Evolutionary conservation across 2,797 vertebrate species (phyloP).

Genomic region (Macropus fuliginosus): DNA sequence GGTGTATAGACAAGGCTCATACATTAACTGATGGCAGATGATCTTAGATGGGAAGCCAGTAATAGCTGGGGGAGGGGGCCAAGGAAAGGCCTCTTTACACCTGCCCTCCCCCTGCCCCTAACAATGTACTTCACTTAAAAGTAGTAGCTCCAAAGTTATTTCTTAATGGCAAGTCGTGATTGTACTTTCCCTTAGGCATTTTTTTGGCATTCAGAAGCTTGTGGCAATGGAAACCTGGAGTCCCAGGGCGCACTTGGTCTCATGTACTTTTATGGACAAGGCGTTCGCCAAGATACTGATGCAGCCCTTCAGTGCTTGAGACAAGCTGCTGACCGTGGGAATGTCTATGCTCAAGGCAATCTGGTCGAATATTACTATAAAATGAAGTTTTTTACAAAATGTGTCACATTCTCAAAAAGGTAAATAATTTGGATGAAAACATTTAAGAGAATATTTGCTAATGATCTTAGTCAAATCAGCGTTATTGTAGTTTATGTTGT

Average conservation of each 20-base stretch:
- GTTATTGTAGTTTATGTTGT: background rate
- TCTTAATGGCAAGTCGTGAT: background rate
- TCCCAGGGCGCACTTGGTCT: conserved; percentile 88
- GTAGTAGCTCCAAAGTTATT: background rate
- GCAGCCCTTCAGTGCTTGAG: conserved; percentile 85
- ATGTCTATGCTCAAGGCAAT: conserved; percentile 87
- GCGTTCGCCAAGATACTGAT: conserved; percentile 76
- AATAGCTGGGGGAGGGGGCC: background rate
- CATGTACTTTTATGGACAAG: conserved; percentile 89
- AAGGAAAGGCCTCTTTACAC: background rate
- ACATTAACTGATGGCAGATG: background rate
- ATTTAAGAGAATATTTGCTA: conserved; percentile 12
- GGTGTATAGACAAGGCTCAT: background rate
- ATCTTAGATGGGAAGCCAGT: background rate
- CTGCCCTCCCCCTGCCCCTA: too few species aligned
- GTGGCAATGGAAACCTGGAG: conserved; percentile 89
- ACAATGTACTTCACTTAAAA: background rate
- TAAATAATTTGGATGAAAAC: conserved; percentile 69
- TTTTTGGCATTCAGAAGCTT: conserved; percentile 90
- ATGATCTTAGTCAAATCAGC: background rate
- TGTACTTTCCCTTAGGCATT: conserved; percentile 84
- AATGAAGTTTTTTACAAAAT: conserved; percentile 86
- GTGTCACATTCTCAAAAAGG: conserved; percentile 85
- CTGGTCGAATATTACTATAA: conserved; percentile 88
- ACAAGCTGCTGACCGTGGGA: conserved; percentile 87